Base-by-base conservation (phyloP, 2,113 vertebrate species). In the Osmerus eperlanus region DNA sequence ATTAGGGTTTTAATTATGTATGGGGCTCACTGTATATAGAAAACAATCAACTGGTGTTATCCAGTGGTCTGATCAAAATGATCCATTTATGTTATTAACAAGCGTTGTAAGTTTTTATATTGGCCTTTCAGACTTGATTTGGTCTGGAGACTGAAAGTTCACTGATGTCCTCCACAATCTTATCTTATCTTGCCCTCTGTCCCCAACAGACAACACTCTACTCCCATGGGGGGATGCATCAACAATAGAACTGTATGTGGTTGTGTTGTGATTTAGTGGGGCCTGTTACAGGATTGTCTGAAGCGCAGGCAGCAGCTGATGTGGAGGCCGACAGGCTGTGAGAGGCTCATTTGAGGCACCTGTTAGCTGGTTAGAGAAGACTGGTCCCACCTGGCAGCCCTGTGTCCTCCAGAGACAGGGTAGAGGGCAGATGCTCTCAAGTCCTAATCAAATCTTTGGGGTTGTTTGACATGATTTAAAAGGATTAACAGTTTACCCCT, bases 381-480 rank as follows among this genome's bases (percentile, higher is more conserved):
- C 16, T 18, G 58, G 6, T 47, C 56, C 41, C 51, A 47, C 56
- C 56, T 36, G 74, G 56, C 65, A 56, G 69, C 15, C 41, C 41
- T 18, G 16, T 0, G 4, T 18, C 32, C 5, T 61, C 23, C n/a
- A 9, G 3, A 25, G 52, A 60, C 68, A 14, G 60, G 65, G 66
- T 16, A 5, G 60, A 67, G 65, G 61, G 41, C 70, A 75, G 55
- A 70, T 71, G 64, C 68, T 52, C 29, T 56, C 53, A 29, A 23
- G 41, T 70, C 62, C 53, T 66, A 64, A 72, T 76, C 21, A 67
- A 61, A 62, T 64, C 19, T 59, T 28, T 66, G 32, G 51, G 32
- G 51, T 56, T 28, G 68, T 60, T 32, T 75, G 73, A 67, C n/a
- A 21, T 60, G 63, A 68, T 73, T 21, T 70, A 60, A 76, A 16